A percentile compares a stretch with the other conserved stretches of the same genome.
phyloP scores from a whole-genome alignment of 2,888 invertebrate genomes.

The Harpalus rufipes region DNA sequence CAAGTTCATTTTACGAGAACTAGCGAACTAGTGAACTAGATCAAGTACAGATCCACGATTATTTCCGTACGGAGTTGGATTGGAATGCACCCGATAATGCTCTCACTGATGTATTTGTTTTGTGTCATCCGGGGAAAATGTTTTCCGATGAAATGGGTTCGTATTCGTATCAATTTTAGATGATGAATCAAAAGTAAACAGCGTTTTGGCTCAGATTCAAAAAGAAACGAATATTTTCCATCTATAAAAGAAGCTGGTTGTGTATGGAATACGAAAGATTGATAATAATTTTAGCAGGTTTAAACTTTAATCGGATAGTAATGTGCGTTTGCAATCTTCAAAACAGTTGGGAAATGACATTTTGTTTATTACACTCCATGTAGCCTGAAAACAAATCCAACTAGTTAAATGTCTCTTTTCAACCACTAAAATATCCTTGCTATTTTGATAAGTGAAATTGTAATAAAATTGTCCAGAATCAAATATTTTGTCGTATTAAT shows the following conservation, averaged over 20 bases:
- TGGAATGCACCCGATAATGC: slow-evolving; percentile 35
- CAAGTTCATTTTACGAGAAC: slow-evolving; percentile 4
- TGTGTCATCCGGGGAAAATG: slow-evolving; percentile 16
- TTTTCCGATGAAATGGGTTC: slow-evolving; percentile 39
- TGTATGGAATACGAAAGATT: neutral
- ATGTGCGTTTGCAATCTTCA: too few relatives aligned
- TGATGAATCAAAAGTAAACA: slow-evolving; percentile 54
- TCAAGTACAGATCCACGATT: neutral
- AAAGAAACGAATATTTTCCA: slow-evolving; percentile 16
- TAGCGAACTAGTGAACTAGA: neutral
- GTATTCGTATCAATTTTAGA: slow-evolving; percentile 47
- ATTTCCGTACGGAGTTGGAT: neutral
- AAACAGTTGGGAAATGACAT: too few relatives aligned
- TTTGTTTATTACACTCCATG: too few relatives aligned
- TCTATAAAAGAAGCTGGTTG: slow-evolving; percentile 25
- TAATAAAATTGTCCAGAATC: too few relatives aligned
- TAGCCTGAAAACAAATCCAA: too few relatives aligned
- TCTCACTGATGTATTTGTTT: slow-evolving; percentile 29
- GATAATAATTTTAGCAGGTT: neutral
- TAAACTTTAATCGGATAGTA: too few relatives aligned
- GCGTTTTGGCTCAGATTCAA: slow-evolving; percentile 33
- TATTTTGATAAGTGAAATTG: too few relatives aligned
- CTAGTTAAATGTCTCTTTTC: too few relatives aligned
- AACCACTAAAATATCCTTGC: too few relatives aligned
- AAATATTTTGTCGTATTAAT: too few relatives aligned